phyloP scores from a whole-genome alignment of 2,113 vertebrate species.

The Dinomys branickii region DNA sequence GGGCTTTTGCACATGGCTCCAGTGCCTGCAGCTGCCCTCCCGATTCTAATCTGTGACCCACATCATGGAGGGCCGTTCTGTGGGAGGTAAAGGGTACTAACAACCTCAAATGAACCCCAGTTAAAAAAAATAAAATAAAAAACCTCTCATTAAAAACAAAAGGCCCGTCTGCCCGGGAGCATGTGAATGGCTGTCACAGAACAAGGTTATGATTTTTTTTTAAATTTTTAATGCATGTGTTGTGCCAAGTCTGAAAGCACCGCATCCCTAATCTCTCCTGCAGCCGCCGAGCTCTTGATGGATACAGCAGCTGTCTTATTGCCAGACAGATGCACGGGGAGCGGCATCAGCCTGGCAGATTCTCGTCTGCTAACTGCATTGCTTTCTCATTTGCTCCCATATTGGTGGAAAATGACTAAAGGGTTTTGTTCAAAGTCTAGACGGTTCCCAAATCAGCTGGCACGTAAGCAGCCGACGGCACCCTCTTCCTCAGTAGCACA shows the following conservation, averaged over 20 bases:
- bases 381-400: slow-evolving; percentile 70
- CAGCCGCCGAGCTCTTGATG: slow-evolving; percentile 25
- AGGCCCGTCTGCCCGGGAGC: neutral
- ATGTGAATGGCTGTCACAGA: neutral
- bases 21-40: neutral
- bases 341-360: slow-evolving; percentile 9
- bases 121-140: neutral
- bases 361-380: slow-evolving; percentile 12
- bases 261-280: slow-evolving; percentile 55
- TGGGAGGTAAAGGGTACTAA: rapidly evolving
- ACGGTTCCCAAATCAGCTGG: slow-evolving; percentile 66
- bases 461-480: slow-evolving; percentile 35
- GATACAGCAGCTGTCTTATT: slow-evolving; percentile 46
- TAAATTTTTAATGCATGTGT: neutral
- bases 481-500: neutral
- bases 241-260: slow-evolving; percentile 27
- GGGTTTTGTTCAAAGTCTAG: slow-evolving; percentile 69
- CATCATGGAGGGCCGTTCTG: neutral
- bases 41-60: neutral
- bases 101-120: neutral
- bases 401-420: slow-evolving; percentile 78
- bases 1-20: neutral
- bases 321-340: slow-evolving; percentile 52
- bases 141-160: slow-evolving; percentile 28
- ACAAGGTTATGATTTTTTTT: neutral